These are phyloP conservation scores for Lordiphosa clarofinis DNA, from an alignment of 1,140 invertebrate genomes.

Conservation along the genomic window DNA sequence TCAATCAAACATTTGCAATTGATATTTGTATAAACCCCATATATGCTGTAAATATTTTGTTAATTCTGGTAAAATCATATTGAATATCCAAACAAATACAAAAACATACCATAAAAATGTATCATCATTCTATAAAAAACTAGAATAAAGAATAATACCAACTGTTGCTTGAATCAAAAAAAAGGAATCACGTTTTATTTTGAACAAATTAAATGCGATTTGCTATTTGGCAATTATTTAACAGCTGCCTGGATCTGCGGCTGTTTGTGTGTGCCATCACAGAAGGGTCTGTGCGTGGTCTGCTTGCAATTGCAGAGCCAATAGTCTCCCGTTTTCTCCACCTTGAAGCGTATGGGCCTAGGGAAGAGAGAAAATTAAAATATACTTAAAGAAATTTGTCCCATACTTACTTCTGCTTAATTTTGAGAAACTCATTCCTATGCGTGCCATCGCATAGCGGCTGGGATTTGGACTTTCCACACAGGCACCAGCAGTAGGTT, in stretches of 20 bases:
- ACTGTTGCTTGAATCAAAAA: conserved; percentile 64
- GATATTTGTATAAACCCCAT: no score
- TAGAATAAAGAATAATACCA: conserved; percentile 31
- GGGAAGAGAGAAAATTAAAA: conserved; percentile 16
- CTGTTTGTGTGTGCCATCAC: conserved; percentile 96
- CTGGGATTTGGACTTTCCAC: conserved; percentile 94
- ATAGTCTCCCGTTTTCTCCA: conserved; percentile 94
- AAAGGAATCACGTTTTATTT: conserved; percentile 43
- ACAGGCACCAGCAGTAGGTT: conserved; percentile 96
- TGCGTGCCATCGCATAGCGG: conserved; percentile 98
- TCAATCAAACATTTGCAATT: no score
- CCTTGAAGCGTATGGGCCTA: conserved; percentile 90
- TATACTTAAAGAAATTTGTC: not conserved
- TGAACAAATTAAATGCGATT: not conserved
- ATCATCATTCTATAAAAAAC: conserved; percentile 32
- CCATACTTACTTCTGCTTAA: conserved; percentile 82
- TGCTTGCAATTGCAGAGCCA: conserved; percentile 99
- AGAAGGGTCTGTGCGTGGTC: conserved; percentile 95
- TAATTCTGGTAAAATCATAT: conserved; percentile 30
- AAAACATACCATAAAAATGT: conserved; percentile 18
- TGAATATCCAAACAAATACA: conserved; percentile 16
- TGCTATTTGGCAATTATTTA: conserved; percentile 43
- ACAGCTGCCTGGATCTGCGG: conserved; percentile 83
- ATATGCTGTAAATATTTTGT: conserved; percentile 61
- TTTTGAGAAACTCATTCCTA: conserved; percentile 86